phyloP scores from a whole-genome alignment of 92 coral and sea anemone genomes.

The Zoanthus gigantus region DNA sequence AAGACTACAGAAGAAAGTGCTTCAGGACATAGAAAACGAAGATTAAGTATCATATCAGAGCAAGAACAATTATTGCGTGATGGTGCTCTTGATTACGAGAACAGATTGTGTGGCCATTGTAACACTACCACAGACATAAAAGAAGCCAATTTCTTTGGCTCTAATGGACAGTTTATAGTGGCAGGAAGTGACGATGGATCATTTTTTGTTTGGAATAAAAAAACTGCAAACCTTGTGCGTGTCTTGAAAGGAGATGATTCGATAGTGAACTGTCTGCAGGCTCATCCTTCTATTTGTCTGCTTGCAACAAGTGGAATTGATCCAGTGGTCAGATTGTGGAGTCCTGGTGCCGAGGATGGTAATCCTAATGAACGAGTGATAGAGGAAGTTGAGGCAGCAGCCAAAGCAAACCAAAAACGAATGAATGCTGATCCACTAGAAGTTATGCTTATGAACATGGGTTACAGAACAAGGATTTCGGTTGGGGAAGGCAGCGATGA shows the following conservation, averaged over 20 bases:
- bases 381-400: constrained; percentile 95
- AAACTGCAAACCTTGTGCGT: constrained; percentile 88
- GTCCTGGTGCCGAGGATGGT: constrained; percentile 83
- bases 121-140: constrained; percentile 98
- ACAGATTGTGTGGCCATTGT: constrained; percentile 96
- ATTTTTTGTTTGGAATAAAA: constrained; percentile 92
- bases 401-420: constrained; percentile 94
- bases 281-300: constrained; percentile 94
- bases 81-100: constrained; percentile 79
- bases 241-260: constrained; percentile 98
- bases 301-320: constrained; percentile 99
- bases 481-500: constrained; percentile 91
- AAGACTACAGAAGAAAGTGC: constrained; percentile 50
- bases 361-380: constrained; percentile 69
- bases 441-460: constrained; percentile 97
- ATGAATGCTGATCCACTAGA: constrained; percentile 99
- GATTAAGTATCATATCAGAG: constrained; percentile 80
- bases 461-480: constrained; percentile 85
- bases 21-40: constrained; percentile 71
- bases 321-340: constrained; percentile 96
- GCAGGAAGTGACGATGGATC: constrained; percentile 99
- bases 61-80: constrained; percentile 84
- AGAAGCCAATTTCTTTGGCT: constrained; percentile 97
- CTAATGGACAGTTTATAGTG: constrained; percentile 93
- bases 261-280: constrained; percentile 97